A percentile compares a stretch with the other conserved stretches of the same genome.
Evolutionary conservation across 2,888 invertebrate genomes (phyloP).

Genomic region (Gymnoscelis rufifasciata): DNA sequence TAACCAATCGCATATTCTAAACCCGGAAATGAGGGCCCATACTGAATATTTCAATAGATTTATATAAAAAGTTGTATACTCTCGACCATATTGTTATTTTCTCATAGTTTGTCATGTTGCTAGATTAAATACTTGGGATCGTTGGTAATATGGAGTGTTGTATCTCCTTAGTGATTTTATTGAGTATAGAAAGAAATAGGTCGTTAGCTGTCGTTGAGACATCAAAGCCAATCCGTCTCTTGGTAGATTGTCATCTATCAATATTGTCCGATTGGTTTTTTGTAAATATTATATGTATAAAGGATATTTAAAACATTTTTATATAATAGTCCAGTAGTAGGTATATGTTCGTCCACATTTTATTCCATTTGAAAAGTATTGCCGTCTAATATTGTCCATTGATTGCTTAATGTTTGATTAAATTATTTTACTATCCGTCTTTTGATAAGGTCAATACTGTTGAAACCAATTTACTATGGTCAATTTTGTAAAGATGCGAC

Average conservation of each 20-base stretch:
- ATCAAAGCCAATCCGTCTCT: constrained; percentile 24
- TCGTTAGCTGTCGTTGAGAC: constrained; percentile 28
- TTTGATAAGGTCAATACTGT: constrained; percentile 36
- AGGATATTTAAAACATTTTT: constrained; percentile 51
- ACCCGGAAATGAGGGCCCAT: constrained; percentile 51
- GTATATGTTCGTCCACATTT: constrained; percentile 74
- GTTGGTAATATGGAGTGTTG: constrained; percentile 10
- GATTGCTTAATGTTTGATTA: constrained; percentile 46
- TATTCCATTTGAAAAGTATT: constrained; percentile 68
- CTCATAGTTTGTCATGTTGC: constrained; percentile 29
- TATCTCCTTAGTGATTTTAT: constrained; percentile 20
- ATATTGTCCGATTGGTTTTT: constrained; percentile 49
- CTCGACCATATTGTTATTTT: constrained; percentile 42
- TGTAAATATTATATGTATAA: constrained; percentile 62
- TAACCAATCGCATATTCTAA: constrained; percentile 34
- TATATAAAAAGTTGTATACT: constrained; percentile 39
- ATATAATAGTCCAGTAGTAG: constrained; percentile 69
- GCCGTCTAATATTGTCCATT: constrained; percentile 72
- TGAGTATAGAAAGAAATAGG: constrained; percentile 27
- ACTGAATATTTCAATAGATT: constrained; percentile 42
- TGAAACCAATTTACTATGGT: constrained; percentile 28
- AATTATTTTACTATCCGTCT: constrained; percentile 48
- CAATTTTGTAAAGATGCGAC: constrained; percentile 19
- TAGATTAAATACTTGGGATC: constrained; percentile 21
- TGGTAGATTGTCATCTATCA: constrained; percentile 25